Evolutionary conservation across 2,888 invertebrate species (phyloP).

Genomic region (Junonia oenone): DNA sequence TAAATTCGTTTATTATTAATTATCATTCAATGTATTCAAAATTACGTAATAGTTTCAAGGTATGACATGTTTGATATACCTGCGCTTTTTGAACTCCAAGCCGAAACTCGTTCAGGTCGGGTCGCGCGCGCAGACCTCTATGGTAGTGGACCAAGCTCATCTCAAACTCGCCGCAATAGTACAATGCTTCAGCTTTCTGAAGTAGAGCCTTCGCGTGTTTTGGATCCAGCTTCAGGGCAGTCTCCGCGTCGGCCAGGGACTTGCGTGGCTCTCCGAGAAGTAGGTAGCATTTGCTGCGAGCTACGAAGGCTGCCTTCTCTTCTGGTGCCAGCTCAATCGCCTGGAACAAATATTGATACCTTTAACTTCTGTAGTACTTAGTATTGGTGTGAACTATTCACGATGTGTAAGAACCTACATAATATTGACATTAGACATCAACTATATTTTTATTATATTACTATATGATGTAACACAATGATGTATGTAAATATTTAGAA

Average conservation of each 20-base stretch:
- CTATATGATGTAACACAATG: no score
- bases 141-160: constrained; percentile 95
- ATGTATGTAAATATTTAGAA: no score
- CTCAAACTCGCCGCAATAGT: constrained; percentile 95
- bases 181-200: constrained; percentile 95
- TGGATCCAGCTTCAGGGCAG: constrained; percentile 86
- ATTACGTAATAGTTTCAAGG: no score
- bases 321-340: constrained; percentile 91
- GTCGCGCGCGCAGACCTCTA: constrained; percentile 89
- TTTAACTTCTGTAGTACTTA: not conserved
- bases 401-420: no score
- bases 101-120: constrained; percentile 88
- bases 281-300: constrained; percentile 93
- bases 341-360: constrained; percentile 70
- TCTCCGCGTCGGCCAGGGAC: constrained; percentile 91
- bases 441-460: no score
- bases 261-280: constrained; percentile 90
- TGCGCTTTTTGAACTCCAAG: constrained; percentile 94
- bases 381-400: no score
- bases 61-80: constrained; percentile 36
- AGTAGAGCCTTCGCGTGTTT: constrained; percentile 83
- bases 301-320: constrained; percentile 91
- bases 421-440: no score
- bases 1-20: no score
- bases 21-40: no score